These are phyloP conservation scores for Aspidiotus destructor DNA, from an alignment of 2,888 invertebrate species.

Conservation along the genomic window DNA sequence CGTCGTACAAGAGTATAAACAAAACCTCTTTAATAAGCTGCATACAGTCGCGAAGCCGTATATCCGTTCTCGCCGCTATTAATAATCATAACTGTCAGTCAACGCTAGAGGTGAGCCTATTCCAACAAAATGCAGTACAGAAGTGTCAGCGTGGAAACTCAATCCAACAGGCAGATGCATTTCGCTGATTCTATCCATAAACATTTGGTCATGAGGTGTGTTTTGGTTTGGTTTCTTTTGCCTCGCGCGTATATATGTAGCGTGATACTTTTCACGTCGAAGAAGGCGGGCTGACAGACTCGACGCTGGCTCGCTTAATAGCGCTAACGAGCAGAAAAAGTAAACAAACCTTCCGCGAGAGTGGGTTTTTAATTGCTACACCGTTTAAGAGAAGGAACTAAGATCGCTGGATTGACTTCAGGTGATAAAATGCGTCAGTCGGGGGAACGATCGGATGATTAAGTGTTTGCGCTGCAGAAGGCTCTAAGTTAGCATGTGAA, in stretches of 20 bases:
- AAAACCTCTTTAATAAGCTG: neutral
- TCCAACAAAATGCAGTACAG: neutral
- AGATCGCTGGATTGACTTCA: neutral
- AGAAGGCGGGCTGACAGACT: neutral
- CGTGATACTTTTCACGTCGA: neutral
- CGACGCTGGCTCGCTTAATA: neutral
- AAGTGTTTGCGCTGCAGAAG: neutral
- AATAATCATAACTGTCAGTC: constrained; percentile 17
- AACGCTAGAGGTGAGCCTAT: neutral
- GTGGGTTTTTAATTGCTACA: constrained; percentile 2
- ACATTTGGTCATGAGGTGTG: constrained; percentile 4
- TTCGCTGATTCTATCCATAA: constrained; percentile 5
- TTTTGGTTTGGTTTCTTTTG: neutral
- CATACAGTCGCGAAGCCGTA: constrained; percentile 19
- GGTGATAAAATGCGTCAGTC: constrained; percentile 4
- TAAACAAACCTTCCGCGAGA: neutral
- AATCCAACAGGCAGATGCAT: constrained; percentile 21
- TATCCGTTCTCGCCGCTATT: constrained; percentile 21
- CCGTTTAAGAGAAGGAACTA: neutral
- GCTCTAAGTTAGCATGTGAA: no score
- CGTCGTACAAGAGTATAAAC: neutral
- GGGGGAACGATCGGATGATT: neutral
- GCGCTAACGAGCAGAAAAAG: neutral
- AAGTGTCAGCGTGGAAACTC: constrained; percentile 21
- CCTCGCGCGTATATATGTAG: neutral